These are phyloP conservation scores for Eunapius fragilis DNA, from an alignment of 37 sponge, comb jelly and placozoan species.

Conservation along the genomic window DNA sequence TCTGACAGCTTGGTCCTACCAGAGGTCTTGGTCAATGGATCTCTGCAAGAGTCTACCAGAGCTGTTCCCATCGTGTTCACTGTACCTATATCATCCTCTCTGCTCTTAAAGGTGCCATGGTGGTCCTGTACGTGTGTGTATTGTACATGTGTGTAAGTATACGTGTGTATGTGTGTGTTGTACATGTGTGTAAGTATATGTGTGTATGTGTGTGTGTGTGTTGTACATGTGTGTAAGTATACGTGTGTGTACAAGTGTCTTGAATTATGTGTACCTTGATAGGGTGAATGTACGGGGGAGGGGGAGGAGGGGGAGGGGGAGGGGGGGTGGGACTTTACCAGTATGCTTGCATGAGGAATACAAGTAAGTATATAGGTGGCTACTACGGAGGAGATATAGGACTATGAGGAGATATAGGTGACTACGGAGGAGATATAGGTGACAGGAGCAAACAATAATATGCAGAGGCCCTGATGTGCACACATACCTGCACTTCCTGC, in stretches of 20 bases:
- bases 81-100: conserved; percentile 32
- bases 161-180: conserved; percentile 7
- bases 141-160: neutral
- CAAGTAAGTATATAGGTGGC: no score
- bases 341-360: no score
- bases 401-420: no score
- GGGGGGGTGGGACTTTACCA: no score
- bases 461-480: no score
- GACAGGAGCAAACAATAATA: neutral
- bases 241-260: neutral
- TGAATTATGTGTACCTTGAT: neutral
- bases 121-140: conserved; percentile 15
- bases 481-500: conserved; percentile 50
- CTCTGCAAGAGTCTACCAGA: conserved; percentile 50
- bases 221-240: neutral
- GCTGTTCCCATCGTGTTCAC: conserved; percentile 40
- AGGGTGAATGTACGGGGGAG: no score
- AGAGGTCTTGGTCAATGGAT: conserved; percentile 38
- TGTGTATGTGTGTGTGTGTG: neutral
- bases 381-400: no score
- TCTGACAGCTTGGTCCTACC: conserved; percentile 51
- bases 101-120: conserved; percentile 39
- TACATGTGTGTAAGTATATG: conserved; percentile 1
- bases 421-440: no score
- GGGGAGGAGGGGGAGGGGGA: no score